These are phyloP conservation scores for Hydrozoanthus tunicans DNA, from an alignment of 64 coral and sea anemone species.

Conservation along the genomic window DNA sequence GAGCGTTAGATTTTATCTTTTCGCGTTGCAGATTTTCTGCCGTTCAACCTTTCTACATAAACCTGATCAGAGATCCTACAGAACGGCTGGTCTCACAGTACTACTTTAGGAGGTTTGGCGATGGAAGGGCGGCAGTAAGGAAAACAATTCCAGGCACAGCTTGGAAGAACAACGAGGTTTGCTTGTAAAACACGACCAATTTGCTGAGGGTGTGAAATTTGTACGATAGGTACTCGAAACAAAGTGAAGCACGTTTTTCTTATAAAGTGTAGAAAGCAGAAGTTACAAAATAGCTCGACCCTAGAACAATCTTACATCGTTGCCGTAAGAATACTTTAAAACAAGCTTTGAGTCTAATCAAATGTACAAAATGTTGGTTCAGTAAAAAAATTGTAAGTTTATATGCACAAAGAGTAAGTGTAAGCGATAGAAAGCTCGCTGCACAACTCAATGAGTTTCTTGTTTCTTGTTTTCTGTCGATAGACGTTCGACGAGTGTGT, in stretches of 20 bases:
- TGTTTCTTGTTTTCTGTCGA: neutral
- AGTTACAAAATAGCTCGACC: too few species aligned
- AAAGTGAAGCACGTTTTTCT: too few species aligned
- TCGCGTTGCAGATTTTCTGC: conserved; percentile 53
- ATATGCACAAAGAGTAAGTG: too few species aligned
- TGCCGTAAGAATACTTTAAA: too few species aligned
- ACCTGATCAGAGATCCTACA: conserved; percentile 71
- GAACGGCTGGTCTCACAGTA: conserved; percentile 65
- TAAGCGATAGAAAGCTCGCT: too few species aligned
- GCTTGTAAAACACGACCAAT: neutral
- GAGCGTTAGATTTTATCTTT: neutral
- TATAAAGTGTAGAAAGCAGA: too few species aligned
- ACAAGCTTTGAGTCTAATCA: too few species aligned
- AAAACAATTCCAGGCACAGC: conserved; percentile 46
- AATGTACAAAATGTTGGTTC: too few species aligned
- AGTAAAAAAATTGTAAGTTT: too few species aligned
- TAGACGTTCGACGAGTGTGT: conserved; percentile 96
- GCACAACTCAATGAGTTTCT: neutral
- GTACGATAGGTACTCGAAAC: too few species aligned
- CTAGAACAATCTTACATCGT: too few species aligned
- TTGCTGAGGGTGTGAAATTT: neutral
- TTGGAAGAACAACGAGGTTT: conserved; percentile 29
- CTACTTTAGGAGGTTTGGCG: conserved; percentile 77
- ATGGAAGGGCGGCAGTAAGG: conserved; percentile 18
- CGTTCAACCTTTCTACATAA: conserved; percentile 67